A percentile compares a stretch with the other conserved stretches of the same genome.
phyloP scores from a whole-genome alignment of 2,113 vertebrate species.

The Okapia johnstoni region DNA sequence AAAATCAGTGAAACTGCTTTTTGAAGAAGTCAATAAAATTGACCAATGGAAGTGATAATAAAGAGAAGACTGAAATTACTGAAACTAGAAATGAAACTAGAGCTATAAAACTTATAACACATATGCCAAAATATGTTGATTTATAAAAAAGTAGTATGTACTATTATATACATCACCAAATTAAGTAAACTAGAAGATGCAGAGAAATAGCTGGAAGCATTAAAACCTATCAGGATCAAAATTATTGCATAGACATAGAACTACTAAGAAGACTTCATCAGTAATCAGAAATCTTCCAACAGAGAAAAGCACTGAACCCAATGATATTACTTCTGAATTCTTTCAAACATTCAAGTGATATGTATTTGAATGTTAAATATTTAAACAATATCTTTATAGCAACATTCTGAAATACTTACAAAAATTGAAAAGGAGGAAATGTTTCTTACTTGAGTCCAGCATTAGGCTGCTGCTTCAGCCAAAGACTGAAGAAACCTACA shows the following conservation, averaged over 20 bases:
- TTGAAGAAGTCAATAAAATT: not conserved
- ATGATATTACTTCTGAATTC: not conserved
- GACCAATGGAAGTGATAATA: not conserved
- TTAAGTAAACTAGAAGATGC: not conserved
- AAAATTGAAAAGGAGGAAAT: not conserved
- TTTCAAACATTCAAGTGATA: not conserved
- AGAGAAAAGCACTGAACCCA: not conserved
- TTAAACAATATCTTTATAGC: not conserved
- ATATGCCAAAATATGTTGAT: not conserved
- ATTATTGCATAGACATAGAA: not conserved
- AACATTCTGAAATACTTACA: not conserved
- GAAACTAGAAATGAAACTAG: not conserved
- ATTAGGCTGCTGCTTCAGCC: not conserved
- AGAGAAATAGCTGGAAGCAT: not conserved
- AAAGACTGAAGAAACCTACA: not conserved
- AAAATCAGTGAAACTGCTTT: not conserved
- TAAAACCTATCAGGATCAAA: not conserved
- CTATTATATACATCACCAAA: not conserved
- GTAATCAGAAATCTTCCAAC: not conserved
- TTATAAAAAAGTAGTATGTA: not conserved
- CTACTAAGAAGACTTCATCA: not conserved
- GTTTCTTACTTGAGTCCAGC: not conserved
- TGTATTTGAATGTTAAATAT: not conserved
- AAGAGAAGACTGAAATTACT: not conserved
- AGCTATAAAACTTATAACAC: not conserved